Conservation (phyloP, 2,888 invertebrate species). For the Homarus gammarus region DNA sequence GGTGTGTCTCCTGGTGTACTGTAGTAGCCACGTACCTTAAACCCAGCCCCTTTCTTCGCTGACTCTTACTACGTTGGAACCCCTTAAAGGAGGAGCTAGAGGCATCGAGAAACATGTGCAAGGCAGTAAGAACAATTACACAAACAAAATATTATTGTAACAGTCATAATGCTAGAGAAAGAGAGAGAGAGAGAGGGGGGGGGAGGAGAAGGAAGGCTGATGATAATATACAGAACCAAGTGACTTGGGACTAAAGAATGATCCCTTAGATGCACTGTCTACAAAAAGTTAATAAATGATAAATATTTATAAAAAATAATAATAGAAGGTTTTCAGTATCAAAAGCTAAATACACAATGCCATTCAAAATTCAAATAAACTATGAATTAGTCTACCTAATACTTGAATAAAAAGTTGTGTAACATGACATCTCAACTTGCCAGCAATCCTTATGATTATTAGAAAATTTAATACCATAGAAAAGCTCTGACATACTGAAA, state of each 20-base stretch:
- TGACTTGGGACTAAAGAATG: neutral
- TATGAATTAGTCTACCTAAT: neutral
- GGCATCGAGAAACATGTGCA: slow-evolving; percentile 26
- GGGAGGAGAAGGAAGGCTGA: neutral
- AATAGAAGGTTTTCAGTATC: neutral
- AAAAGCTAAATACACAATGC: neutral
- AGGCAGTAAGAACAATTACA: slow-evolving; percentile 26
- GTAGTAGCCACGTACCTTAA: slow-evolving; percentile 45
- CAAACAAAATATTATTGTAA: neutral
- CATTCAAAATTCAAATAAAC: neutral
- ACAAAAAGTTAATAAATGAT: neutral
- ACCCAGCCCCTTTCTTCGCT: slow-evolving; percentile 49
- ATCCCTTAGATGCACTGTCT: neutral
- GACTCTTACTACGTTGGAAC: slow-evolving; percentile 66
- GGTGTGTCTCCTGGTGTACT: neutral
- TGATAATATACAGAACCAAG: neutral
- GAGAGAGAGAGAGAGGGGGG: neutral
- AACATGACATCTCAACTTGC: neutral
- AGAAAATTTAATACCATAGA: neutral
- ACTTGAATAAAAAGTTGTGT: neutral
- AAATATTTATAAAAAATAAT: neutral
- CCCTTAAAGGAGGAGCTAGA: slow-evolving; percentile 50
- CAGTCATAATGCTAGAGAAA: slow-evolving; percentile 6
- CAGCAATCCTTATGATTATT: neutral
- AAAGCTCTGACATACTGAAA: slow-evolving; percentile 1